Conservation (phyloP, 2,888 invertebrate species). For the Conus canariensis region DNA sequence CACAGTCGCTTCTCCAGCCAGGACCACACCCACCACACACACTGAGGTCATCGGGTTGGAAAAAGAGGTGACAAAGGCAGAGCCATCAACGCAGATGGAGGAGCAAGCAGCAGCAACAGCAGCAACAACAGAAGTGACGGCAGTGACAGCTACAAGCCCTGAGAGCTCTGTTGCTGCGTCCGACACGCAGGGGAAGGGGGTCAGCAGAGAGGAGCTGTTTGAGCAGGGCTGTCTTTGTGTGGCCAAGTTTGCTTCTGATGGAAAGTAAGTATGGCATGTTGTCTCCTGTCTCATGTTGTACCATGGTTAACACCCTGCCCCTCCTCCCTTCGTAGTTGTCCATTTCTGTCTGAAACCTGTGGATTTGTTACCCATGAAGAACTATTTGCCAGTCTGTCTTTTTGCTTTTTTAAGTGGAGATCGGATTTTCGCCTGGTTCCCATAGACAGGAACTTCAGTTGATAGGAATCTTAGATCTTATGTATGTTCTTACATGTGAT, state of each 20-base stretch:
- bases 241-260: slow-evolving; percentile 59
- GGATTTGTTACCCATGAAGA: too few relatives aligned
- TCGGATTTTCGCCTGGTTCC: too few relatives aligned
- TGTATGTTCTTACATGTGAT: too few relatives aligned
- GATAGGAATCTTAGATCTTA: too few relatives aligned
- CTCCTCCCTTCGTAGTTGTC: too few relatives aligned
- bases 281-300: too few relatives aligned
- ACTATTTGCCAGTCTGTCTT: too few relatives aligned
- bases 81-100: neutral
- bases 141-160: neutral
- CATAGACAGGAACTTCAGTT: too few relatives aligned
- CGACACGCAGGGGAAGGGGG: neutral
- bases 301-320: too few relatives aligned
- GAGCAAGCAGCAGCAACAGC: neutral
- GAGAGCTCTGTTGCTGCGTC: neutral
- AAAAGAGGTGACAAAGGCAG: neutral
- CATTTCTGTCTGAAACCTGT: too few relatives aligned
- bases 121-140: neutral
- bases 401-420: too few relatives aligned
- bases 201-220: slow-evolving; percentile 26
- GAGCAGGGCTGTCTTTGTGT: slow-evolving; percentile 58
- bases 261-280: slow-evolving; percentile 35
- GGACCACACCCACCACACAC: too few relatives aligned
- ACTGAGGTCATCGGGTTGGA: neutral
- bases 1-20: neutral